Evolutionary conservation across 1,140 invertebrate species (phyloP).

Genomic region (Drosophila ambigua): DNA sequence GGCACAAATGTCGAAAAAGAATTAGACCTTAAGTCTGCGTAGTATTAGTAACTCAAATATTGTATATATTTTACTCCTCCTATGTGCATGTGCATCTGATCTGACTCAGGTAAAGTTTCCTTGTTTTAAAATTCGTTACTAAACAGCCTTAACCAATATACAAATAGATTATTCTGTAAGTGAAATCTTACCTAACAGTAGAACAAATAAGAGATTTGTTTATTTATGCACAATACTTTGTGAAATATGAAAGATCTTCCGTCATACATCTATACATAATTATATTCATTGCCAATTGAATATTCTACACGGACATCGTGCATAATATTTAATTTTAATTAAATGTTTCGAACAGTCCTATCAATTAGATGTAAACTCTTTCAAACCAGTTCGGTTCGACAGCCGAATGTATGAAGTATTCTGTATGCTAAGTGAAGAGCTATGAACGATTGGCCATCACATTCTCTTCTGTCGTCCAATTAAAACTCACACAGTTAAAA

Average conservation of each 20-base stretch:
- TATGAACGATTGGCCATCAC: too few species aligned
- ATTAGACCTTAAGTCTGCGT: slow-evolving; percentile 72
- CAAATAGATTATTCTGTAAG: slow-evolving; percentile 14
- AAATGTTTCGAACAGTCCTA: too few species aligned
- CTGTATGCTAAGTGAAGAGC: too few species aligned
- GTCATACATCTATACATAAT: too few species aligned
- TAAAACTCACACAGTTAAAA: too few species aligned
- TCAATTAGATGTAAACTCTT: too few species aligned
- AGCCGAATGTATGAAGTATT: too few species aligned
- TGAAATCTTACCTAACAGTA: slow-evolving; percentile 24
- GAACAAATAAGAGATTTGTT: not conserved
- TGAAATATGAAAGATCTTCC: not conserved
- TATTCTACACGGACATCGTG: too few species aligned
- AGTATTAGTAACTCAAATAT: slow-evolving; percentile 34
- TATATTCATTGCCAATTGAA: too few species aligned
- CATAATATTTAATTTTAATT: too few species aligned
- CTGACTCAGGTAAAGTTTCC: slow-evolving; percentile 7
- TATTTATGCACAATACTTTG: not conserved
- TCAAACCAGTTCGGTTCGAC: too few species aligned
- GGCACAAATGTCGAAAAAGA: slow-evolving; percentile 78
- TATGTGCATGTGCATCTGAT: slow-evolving; percentile 3
- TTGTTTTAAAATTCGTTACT: slow-evolving; percentile 19
- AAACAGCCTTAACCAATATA: slow-evolving; percentile 24
- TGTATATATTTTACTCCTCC: not conserved
- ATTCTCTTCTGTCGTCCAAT: too few species aligned